These are phyloP conservation scores for Pogona vitticeps DNA, from an alignment of 2,113 vertebrate species.

Conservation along the genomic window DNA sequence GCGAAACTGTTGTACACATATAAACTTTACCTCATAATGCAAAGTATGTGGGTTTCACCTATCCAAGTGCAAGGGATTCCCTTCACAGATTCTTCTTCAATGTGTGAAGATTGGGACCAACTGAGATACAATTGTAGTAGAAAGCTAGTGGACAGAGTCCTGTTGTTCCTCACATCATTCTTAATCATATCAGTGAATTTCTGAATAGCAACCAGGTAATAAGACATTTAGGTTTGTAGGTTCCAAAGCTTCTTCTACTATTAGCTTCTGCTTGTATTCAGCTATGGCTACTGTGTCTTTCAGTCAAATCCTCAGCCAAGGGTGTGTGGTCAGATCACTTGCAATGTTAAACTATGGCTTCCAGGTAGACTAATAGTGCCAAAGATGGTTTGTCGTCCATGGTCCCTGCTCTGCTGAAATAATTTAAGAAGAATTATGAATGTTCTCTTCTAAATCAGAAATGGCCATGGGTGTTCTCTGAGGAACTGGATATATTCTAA, in stretches of 20 bases:
- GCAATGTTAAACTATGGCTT: neutral
- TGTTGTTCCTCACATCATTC: neutral
- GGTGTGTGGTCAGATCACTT: neutral
- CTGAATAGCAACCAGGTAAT: neutral
- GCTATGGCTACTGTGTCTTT: neutral
- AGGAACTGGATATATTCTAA: neutral
- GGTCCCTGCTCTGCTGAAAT: neutral
- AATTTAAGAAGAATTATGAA: neutral
- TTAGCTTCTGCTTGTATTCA: neutral
- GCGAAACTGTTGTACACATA: neutral
- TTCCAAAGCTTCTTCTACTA: neutral
- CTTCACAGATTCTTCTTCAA: no score
- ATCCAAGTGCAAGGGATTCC: no score
- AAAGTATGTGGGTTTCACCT: neutral
- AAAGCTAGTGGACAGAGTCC: neutral
- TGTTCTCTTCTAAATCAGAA: neutral
- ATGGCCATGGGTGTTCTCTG: neutral
- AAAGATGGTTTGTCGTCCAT: no score
- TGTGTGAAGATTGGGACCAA: neutral
- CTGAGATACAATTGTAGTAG: no score
- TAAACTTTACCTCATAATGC: no score
- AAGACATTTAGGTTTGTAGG: neutral
- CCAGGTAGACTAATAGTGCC: neutral
- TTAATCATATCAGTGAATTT: neutral
- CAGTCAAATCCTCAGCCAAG: neutral